Base-by-base conservation (phyloP, 37 sponge, comb jelly and placozoan genomes). In the Hexactinellida sp. region DNA sequence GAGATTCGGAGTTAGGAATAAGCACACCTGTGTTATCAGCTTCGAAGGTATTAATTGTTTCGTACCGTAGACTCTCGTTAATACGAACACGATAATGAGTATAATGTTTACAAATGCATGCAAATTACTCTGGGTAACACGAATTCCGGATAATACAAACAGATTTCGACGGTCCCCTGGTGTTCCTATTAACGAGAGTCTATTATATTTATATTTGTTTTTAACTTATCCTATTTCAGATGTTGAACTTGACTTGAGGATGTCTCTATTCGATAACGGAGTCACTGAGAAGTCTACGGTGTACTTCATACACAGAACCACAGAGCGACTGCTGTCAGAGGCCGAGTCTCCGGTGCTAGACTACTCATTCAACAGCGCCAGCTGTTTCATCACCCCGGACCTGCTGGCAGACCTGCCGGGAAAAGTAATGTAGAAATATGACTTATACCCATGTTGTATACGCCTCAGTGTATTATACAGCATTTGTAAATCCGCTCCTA, bases 1-100 rank as follows among this genome's bases (percentile, higher is more conserved):
- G 52, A 54, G 89, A 35, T 96, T 90, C 84, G 97, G 97, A 9
- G 76, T 94, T 32, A 55, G 91, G 0, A 47, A 92, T 52, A 90
- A 89, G n/a, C 41, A 37, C 5, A 76, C 85, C 36, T 94, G 88
- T 84, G 89, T 86, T 0, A 82, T 94, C 9, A 55, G 41, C 82
- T 91, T 90, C 76, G 87, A 90, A 90, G 92, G 92, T 91, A 36
- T 25, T 5, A 38, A 28, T n/a, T n/a, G n/a, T n/a, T n/a, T n/a
- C n/a, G n/a, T n/a, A n/a, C n/a, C n/a, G n/a, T n/a, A n/a, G n/a
- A n/a, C n/a, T n/a, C n/a, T n/a, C n/a, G n/a, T n/a, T n/a, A n/a
- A n/a, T n/a, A n/a, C n/a, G n/a, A n/a, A n/a, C n/a, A n/a, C n/a
- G n/a, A n/a, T n/a, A n/a, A n/a, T n/a, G n/a, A n/a, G n/a, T n/a